Evolutionary conservation across 2,113 vertebrate genomes (phyloP).

Genomic region (Monopterus albus): DNA sequence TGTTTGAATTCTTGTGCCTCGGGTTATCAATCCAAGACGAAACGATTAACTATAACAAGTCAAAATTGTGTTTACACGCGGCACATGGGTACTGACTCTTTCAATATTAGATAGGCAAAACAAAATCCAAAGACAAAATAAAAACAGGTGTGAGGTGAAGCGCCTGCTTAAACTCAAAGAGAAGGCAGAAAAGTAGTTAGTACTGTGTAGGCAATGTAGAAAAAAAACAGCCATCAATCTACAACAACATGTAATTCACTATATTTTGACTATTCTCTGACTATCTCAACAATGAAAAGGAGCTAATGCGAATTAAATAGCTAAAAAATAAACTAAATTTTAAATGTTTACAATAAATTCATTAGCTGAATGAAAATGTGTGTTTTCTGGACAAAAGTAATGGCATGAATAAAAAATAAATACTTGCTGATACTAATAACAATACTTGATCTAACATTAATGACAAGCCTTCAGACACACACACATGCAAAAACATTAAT

Average conservation of each 20-base stretch:
- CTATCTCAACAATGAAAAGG: slow-evolving; percentile 20
- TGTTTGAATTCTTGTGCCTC: slow-evolving; percentile 11
- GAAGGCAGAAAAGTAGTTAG: slow-evolving; percentile 6
- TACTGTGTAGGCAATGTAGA: background rate
- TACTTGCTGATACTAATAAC: slow-evolving; percentile 29
- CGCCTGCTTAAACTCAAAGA: slow-evolving; percentile 10
- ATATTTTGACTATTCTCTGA: background rate
- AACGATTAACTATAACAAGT: slow-evolving; percentile 11
- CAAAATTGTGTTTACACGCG: slow-evolving; percentile 16
- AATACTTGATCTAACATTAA: slow-evolving; percentile 39
- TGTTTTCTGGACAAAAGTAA: slow-evolving; percentile 14
- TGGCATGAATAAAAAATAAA: too few relatives aligned
- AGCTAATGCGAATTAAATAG: slow-evolving; percentile 31
- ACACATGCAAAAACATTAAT: slow-evolving; percentile 24
- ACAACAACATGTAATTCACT: background rate
- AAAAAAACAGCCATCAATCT: slow-evolving; percentile 25
- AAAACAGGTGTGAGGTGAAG: slow-evolving; percentile 27
- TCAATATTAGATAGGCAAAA: background rate
- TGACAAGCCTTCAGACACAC: background rate
- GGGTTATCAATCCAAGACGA: slow-evolving; percentile 17
- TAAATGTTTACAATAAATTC: slow-evolving; percentile 41
- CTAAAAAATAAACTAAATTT: slow-evolving; percentile 25
- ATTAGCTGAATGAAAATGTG: slow-evolving; percentile 6
- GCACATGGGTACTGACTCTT: background rate
- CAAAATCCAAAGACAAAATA: slow-evolving; percentile 7